Conservation (phyloP, 2,888 invertebrate genomes). For the Flabesymbios commensalis region DNA sequence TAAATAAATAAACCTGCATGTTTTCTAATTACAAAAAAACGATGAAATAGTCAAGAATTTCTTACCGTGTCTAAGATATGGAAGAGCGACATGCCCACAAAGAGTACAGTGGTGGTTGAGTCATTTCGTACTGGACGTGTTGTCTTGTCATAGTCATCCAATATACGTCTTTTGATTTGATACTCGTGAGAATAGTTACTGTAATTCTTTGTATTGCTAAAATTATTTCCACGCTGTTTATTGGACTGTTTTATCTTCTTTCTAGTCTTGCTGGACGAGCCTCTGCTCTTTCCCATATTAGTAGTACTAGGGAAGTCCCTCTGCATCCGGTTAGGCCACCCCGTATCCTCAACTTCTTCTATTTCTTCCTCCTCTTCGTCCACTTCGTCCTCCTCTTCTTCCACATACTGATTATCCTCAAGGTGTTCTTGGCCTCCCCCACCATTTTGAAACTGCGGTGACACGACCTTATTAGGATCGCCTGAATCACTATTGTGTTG, state of each 20-base stretch:
- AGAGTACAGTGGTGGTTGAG: slow-evolving; percentile 23
- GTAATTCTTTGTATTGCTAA: no score
- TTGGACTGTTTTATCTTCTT: neutral
- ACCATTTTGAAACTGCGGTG: no score
- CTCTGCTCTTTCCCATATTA: neutral
- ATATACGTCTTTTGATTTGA: slow-evolving; percentile 14
- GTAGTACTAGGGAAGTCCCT: no score
- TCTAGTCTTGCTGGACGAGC: neutral
- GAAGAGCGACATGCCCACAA: slow-evolving; percentile 34
- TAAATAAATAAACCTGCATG: neutral
- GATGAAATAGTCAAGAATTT: no score
- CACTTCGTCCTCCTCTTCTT: no score
- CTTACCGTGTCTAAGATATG: slow-evolving; percentile 40
- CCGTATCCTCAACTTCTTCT: no score
- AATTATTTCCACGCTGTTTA: neutral
- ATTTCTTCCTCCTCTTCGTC: no score
- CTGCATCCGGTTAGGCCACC: no score
- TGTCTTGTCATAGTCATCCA: slow-evolving; percentile 31
- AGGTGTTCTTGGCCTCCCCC: no score
- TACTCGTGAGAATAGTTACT: slow-evolving; percentile 28
- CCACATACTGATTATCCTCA: no score
- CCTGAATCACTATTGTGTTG: no score
- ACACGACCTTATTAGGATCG: no score
- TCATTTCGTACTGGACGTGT: slow-evolving; percentile 33
- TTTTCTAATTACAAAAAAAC: neutral